These are phyloP conservation scores for Drosophila repleta DNA, from an alignment of 1,140 invertebrate species.

Conservation along the genomic window DNA sequence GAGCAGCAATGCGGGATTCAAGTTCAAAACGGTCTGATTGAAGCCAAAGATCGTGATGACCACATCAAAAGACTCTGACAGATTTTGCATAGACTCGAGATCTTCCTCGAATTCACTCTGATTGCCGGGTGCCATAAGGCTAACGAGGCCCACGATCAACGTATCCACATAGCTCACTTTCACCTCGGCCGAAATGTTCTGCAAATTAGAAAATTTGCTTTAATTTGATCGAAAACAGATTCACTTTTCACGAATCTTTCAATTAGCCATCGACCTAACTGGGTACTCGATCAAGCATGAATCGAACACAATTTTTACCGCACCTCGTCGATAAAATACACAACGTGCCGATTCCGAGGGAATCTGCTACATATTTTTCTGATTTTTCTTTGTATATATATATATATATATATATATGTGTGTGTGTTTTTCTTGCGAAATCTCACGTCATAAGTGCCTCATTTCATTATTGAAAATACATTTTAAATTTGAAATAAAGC, in stretches of 20 bases:
- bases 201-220: neutral
- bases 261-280: neutral
- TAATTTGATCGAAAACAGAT: slow-evolving; percentile 5
- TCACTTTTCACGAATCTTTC: neutral
- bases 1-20: slow-evolving; percentile 53
- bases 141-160: slow-evolving; percentile 59
- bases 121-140: slow-evolving; percentile 35
- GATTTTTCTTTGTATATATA: neutral
- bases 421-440: slow-evolving; percentile 51
- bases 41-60: slow-evolving; percentile 68
- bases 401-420: slow-evolving; percentile 1
- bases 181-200: slow-evolving; percentile 77
- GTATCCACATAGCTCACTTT: slow-evolving; percentile 67
- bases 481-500: slow-evolving; percentile 34
- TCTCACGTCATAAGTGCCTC: slow-evolving; percentile 52
- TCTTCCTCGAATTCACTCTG: neutral
- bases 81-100: neutral
- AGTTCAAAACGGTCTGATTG: slow-evolving; percentile 43
- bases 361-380: neutral
- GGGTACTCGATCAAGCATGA: slow-evolving; percentile 44
- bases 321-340: slow-evolving; percentile 26
- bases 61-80: slow-evolving; percentile 53
- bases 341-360: neutral
- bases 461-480: slow-evolving; percentile 57
- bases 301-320: neutral